These are phyloP conservation scores for Halictus quadricinctus DNA, from an alignment of 2,888 invertebrate genomes.

Conservation along the genomic window DNA sequence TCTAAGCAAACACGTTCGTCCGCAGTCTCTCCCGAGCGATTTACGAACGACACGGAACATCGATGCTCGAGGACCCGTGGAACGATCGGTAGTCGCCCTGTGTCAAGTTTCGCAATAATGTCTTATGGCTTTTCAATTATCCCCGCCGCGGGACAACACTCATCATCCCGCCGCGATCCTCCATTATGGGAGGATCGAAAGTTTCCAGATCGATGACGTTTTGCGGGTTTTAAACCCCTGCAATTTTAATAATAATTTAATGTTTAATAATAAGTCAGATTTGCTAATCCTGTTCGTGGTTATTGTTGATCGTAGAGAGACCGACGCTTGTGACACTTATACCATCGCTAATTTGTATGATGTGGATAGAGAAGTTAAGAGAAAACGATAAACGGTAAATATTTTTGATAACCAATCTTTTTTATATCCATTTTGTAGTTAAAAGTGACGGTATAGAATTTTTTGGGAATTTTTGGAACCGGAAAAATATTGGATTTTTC, in stretches of 20 bases:
- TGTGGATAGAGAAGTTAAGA: neutral
- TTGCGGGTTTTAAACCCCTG: neutral
- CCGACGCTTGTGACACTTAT: neutral
- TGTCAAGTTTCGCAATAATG: neutral
- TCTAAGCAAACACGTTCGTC: constrained; percentile 63
- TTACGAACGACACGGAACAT: neutral
- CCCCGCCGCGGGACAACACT: constrained; percentile 2
- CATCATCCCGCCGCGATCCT: neutral
- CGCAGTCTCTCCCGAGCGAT: neutral
- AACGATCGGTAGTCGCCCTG: neutral
- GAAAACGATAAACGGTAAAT: no score
- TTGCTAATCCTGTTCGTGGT: neutral
- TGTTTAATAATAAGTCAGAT: no score
- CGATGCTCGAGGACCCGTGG: constrained; percentile 9
- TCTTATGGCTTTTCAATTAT: constrained; percentile 9
- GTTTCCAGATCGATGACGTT: neutral
- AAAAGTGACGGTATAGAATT: no score
- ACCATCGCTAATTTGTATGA: neutral
- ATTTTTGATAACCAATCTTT: no score
- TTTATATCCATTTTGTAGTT: no score
- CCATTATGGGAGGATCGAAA: neutral
- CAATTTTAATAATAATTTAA: neutral
- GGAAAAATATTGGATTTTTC: no score
- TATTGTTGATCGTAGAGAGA: neutral
- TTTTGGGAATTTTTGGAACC: no score